These are phyloP conservation scores for Nibea coibor DNA, from an alignment of 2,113 vertebrate genomes.

Conservation along the genomic window DNA sequence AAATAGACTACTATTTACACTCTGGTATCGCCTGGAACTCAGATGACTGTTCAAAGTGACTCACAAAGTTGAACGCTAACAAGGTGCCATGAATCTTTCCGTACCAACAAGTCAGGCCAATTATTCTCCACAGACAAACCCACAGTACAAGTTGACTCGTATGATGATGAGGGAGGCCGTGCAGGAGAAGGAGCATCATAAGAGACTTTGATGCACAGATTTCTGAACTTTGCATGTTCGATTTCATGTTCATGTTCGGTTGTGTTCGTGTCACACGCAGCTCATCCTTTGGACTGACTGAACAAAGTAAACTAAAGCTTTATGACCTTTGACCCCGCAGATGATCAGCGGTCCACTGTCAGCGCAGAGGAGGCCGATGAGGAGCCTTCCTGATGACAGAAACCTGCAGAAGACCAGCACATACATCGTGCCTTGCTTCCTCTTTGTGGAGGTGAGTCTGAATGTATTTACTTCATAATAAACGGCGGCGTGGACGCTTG, in stretches of 20 bases:
- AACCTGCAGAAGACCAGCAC: constrained; percentile 81
- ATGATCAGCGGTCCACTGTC: constrained; percentile 70
- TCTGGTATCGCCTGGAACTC: neutral
- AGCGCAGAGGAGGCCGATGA: constrained; percentile 66
- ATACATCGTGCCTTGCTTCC: constrained; percentile 85
- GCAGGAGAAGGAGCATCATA: no score
- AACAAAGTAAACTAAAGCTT: constrained; percentile 13
- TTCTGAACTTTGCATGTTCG: neutral
- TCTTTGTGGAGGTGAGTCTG: constrained; percentile 83
- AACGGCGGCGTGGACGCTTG: neutral
- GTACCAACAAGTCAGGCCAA: neutral
- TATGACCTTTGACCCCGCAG: constrained; percentile 60
- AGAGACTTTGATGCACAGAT: neutral
- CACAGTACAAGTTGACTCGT: neutral
- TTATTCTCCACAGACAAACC: neutral
- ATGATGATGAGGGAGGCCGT: no score
- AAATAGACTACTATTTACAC: constrained; percentile 19
- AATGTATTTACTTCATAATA: neutral
- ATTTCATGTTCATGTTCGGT: neutral
- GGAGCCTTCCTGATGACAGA: constrained; percentile 60
- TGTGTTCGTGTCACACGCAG: neutral
- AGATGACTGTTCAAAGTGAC: constrained; percentile 19
- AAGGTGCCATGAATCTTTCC: neutral
- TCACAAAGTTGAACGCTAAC: constrained; percentile 26
- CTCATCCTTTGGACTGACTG: neutral